Evolutionary conservation across 2,888 invertebrate genomes (phyloP).

Genomic region (Eueremaeus valkanovi): DNA sequence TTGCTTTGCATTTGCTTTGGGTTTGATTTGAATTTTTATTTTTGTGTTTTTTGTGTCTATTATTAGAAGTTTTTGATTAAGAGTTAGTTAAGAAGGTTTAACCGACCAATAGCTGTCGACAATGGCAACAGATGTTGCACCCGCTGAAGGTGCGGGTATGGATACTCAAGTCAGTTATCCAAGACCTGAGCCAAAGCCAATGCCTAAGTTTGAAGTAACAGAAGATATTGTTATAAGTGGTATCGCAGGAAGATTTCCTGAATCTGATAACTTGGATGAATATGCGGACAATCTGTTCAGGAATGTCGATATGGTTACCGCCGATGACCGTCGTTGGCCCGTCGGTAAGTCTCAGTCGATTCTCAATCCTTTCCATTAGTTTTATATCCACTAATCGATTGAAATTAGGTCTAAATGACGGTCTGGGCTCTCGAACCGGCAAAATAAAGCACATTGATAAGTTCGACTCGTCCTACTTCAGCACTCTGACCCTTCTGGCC

Average conservation of each 20-base stretch:
- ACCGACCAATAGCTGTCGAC: not conserved
- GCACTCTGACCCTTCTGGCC: constrained; percentile 84
- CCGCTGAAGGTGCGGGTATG: not conserved
- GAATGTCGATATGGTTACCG: constrained; percentile 87
- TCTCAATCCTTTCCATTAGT: not conserved
- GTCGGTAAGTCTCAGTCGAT: constrained; percentile 34
- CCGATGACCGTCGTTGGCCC: constrained; percentile 79
- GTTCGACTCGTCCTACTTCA: constrained; percentile 85
- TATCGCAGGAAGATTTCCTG: constrained; percentile 81
- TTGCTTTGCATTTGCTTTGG: not conserved
- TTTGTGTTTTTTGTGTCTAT: not conserved
- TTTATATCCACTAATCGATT: not conserved
- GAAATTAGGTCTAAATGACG: constrained; percentile 65
- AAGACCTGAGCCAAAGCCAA: constrained; percentile 8
- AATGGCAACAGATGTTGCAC: not conserved
- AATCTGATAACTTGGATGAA: constrained; percentile 84
- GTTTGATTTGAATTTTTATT: not conserved
- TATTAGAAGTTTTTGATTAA: not conserved
- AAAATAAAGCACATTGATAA: constrained; percentile 67
- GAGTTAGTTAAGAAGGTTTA: not conserved
- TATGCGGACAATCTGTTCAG: constrained; percentile 85
- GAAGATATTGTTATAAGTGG: constrained; percentile 75
- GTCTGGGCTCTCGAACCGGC: constrained; percentile 68
- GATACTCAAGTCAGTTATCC: constrained; percentile 26
- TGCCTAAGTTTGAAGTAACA: constrained; percentile 52